Base-by-base conservation (phyloP, 1,140 invertebrate genomes). In the Drosophila mojavensis region DNA sequence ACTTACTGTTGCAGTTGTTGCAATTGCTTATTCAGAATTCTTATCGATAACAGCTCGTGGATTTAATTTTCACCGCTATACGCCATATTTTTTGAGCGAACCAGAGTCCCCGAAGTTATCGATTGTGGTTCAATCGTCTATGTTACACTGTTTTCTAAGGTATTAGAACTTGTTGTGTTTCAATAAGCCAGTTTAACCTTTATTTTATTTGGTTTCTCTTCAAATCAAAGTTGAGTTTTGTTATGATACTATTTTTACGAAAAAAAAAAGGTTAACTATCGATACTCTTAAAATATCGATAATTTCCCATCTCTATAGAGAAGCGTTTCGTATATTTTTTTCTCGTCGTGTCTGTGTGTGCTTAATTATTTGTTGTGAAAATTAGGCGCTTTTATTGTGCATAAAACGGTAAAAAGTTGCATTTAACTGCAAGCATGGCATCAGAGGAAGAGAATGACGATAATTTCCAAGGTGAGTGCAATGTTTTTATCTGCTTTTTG, bases 391-490 rank as follows among this genome's bases (percentile, higher is more conserved):
- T 83, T 89, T 88, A 79, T 78, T 91, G 85, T 88, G 78, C 66
- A 77, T 68, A 86, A 84, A 76, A 58, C 66, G 54, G 50, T 54
- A 9, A 71, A 79, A 88, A 81, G 72, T 88, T 88, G 61, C 69
- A 63, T 75, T 78, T 55, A 80, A 78, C 58, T 62, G 75, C 75
- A 81, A 91, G 54, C 65, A 92, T 92, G 91, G 91, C 91, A 77
- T 92, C 91, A 26, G 91, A 92, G 30, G 91, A 92, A 76, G 91
- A 92, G 39, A 91, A 92, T 77, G 91, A 92, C 58, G 91, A 92
- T 75, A 92, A 91, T 77, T 86, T 86, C 53, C 91, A 91, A 48
- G 91, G 91, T 92, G 15, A 92, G 91, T 91, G 20, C 63, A 70
- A 48, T 60, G 63, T 90, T 82, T 90, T 64, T 56, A 62, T 55